Base-by-base conservation (phyloP, 2,113 vertebrate genomes). In the Plecturocebus donacophilus region DNA sequence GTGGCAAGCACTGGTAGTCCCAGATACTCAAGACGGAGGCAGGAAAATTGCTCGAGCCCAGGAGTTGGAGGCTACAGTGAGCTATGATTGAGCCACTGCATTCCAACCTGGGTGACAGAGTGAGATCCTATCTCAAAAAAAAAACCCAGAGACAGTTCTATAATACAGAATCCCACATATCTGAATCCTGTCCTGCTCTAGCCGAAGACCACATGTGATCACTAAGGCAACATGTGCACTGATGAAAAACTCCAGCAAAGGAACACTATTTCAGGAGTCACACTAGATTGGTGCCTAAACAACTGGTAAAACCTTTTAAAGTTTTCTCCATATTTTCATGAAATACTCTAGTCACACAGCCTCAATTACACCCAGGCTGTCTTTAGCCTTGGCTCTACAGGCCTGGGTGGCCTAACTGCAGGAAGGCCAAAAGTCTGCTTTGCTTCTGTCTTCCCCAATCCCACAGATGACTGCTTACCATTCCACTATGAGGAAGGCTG, bases 281-380 rank as follows among this genome's bases (percentile, higher is more conserved):
- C 6, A 70, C 75, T 12, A 19, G 0, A 27, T 35, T 45, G 35
- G 61, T 4, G 5, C 40, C 25, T 25, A 1, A 66, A 86, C 20
- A 49, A 8, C 9, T 25, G 38, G 49, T 3, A 13, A 4, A 0
- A 40, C 2, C 49, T 83, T 27, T 49, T 8, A 23, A 71, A 45
- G 21, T 17, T 40, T 32, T 70, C 45, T 91, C 42, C 61, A 30
- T 2, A 8, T 6, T 7, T 11, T 32, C n/a, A 6, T 1, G 12
- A 54, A 83, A 40, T 5, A 32, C 25, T 71, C 8, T 1, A 5
- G 64, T 61, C 61, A 75, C 1, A 25, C 32, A 79, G 40, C 6
- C 40, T 23, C 0, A 0, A 71, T 3, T 4, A 35, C 13, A 13
- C 23, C 2, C 0, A 56, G 56, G 40, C 20, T 17, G 12, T 81